Percentiles rank a stretch among this genome's conserved stretches.
phyloP scores from a whole-genome alignment of 2,113 vertebrate genomes.

The Oreochromis spilurus region DNA sequence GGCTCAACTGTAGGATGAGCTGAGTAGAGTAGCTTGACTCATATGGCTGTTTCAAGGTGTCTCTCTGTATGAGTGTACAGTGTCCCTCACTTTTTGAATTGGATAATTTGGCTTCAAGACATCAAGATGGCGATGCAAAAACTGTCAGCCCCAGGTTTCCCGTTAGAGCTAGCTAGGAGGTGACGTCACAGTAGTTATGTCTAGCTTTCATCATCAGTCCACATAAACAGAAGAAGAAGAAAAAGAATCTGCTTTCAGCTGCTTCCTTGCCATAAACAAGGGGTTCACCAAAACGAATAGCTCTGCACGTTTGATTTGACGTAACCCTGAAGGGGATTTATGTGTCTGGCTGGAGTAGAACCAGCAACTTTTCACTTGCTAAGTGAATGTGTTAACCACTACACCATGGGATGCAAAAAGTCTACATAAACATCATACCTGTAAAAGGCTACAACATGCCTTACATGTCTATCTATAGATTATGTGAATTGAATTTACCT shows the following conservation, averaged over 20 bases:
- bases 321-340: not conserved
- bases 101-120: not conserved
- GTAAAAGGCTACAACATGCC: not conserved
- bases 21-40: not conserved
- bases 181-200: too few relatives aligned
- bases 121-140: not conserved
- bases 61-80: not conserved
- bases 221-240: too few relatives aligned
- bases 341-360: not conserved
- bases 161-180: too few relatives aligned
- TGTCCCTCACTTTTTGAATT: not conserved
- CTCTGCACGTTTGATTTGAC: not conserved
- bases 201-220: too few relatives aligned
- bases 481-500: not conserved
- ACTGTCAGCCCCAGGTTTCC: not conserved
- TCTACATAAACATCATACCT: not conserved
- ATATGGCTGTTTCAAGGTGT: not conserved
- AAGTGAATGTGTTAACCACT: not conserved
- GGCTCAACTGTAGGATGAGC: not conserved
- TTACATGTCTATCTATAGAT: not conserved
- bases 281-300: not conserved
- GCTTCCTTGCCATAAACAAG: not conserved
- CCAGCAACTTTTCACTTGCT: not conserved
- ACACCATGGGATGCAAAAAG: not conserved
- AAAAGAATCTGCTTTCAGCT: not conserved